Evolutionary conservation across 2,888 invertebrate species (phyloP), one percentile per base, ranked within the genome.

Genomic region (Noctua pronuba): DNA sequence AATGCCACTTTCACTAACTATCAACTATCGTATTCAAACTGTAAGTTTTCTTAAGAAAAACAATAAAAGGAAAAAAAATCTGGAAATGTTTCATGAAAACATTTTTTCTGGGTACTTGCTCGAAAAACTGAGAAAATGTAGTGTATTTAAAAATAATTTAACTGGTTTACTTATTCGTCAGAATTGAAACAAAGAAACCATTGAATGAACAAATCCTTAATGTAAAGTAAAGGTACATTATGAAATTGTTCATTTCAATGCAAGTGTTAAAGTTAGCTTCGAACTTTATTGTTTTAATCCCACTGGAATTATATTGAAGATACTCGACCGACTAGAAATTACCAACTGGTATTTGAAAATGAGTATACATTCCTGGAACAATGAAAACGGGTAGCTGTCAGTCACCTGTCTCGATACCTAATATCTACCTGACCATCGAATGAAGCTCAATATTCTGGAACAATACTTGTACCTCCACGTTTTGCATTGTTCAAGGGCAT

Each of bases 401-500:
- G 41, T 18, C 7, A 18, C 24, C 38, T 55, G 38, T 55, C 35
- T 18, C 21, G 8, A 35, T 62, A 35, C 21, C 62, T 21, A 35
- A 62, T 35, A 35, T 10, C 13, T 35, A 49, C 35, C 41, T 41
- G 21, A n/a, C 38, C 7, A n/a, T 21, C 11, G 24, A 44, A 38
- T 16, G 21, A 35, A 64, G 31, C 35, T 16, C 16, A 16, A 79
- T 64, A 80, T 38, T 21, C 10, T 35, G 38, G 60, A 60, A 60
- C 28, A 60, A 49, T 49, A 49, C 52, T 55, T n/a, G 28, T 67
- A 1, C 21, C 8, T 44, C 4, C 28, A 67, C 5, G 35, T 16
- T 66, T 75, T 62, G 52, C 44, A 70, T 82, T 82, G 28, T 69
- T 73, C 28, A 49, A 46, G 21, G 31, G n/a, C 69, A 64, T 71